Base-by-base conservation (phyloP, 2,888 invertebrate species). In the Steinernema hermaphroditum region DNA sequence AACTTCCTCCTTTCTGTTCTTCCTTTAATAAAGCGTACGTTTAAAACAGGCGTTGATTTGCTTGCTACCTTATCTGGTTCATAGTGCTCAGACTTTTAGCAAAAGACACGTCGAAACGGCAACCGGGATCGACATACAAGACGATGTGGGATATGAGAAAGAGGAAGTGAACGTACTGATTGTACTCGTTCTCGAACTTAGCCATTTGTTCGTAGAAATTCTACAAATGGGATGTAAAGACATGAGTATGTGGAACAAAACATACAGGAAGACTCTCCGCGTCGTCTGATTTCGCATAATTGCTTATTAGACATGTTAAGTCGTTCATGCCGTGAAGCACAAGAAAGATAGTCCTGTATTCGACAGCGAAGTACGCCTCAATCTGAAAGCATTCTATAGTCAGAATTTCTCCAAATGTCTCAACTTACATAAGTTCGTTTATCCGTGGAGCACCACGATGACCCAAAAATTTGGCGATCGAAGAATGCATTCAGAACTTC, bases 101-200 rank as follows among this genome's bases (percentile, higher is more conserved):
- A 16, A 32, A n/a, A 16, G 16, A 16, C 6, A 62, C 62, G 19
- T 62, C 62, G 19, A 62, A 62, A 16, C 62, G 62, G 34, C 62
- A 62, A 4, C 62, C 62, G 6, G 62, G 62, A 32, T 62, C 62
- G 6, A 34, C 62, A 16, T 32, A 62, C 29, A 62, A 14, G 32
- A 62, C 62, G 16, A 62, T 62, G 34, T 62, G 62, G 2, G 62
- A 62, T 16, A 62, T 34, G 27, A 62, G 34, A 32, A 62, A 62
- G 8, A 62, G 29, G 29, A 62, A 27, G 32, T 62, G 62, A 16
- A 62, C 32, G n/a, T 62, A 27, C 27, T 27, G 62, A 19, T 62
- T 62, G 62, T 62, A 62, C 2, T 62, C 62, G 14, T 29, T 12
- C 32, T 62, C 62, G n/a, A 62, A 32, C 27, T 19, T 24, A 2